Evolutionary conservation across 1,140 invertebrate species (phyloP).

Genomic region (Notospermus geniculatus): DNA sequence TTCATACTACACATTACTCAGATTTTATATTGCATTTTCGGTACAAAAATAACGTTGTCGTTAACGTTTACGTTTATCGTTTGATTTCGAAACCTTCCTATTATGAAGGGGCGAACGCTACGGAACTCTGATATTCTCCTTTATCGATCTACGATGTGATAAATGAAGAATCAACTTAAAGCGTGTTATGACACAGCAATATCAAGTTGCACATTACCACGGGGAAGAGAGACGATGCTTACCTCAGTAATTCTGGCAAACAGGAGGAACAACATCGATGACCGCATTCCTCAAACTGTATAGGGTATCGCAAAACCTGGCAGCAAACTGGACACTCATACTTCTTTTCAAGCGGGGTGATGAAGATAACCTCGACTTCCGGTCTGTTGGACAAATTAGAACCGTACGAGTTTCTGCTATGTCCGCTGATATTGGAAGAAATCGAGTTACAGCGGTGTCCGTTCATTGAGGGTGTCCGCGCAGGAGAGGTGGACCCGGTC

Average conservation of each 20-base stretch:
- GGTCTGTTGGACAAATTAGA: constrained; percentile 10
- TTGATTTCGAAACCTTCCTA: no score
- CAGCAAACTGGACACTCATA: constrained; percentile 39
- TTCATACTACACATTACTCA: no score
- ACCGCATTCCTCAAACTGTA: constrained; percentile 42
- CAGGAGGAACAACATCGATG: constrained; percentile 43
- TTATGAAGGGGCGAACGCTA: no score
- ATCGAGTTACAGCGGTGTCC: constrained; percentile 1
- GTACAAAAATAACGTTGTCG: no score
- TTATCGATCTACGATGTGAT: no score
- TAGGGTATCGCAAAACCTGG: constrained; percentile 33
- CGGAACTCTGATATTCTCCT: no score
- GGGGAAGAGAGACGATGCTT: no score
- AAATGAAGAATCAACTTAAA: no score
- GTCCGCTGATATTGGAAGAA: constrained; percentile 9
- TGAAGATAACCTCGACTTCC: constrained; percentile 30
- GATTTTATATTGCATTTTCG: no score
- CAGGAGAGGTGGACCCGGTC: constrained; percentile 4
- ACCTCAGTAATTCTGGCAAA: constrained; percentile 38
- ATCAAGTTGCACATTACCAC: no score
- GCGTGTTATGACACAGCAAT: no score
- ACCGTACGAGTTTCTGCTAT: constrained; percentile 2
- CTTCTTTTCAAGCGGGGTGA: constrained; percentile 31
- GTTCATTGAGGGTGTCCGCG: constrained; percentile 2
- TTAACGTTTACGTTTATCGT: no score